Percentiles rank a stretch among this genome's conserved stretches.
phyloP scores from a whole-genome alignment of 2,888 invertebrate species.

The Aplocera efformata region DNA sequence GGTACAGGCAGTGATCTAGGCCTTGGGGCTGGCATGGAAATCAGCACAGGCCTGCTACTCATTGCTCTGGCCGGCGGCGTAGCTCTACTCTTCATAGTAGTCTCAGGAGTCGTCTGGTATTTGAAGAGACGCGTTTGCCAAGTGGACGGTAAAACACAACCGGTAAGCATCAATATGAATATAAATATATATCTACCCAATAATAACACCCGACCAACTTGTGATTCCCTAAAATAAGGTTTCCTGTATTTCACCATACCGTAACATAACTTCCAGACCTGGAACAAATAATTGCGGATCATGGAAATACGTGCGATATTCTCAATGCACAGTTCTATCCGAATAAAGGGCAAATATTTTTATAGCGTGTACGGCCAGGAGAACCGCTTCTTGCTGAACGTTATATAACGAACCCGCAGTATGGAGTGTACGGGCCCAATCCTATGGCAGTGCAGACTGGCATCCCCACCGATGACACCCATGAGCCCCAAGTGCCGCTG shows the following conservation, averaged over 20 bases:
- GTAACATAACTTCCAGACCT: no score
- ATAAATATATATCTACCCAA: no score
- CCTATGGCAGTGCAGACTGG: constrained; percentile 39
- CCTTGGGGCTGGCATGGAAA: constrained; percentile 40
- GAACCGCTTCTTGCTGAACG: constrained; percentile 86
- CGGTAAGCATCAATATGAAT: constrained; percentile 44
- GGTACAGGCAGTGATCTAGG: constrained; percentile 38
- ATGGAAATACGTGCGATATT: constrained; percentile 8
- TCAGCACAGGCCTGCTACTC: constrained; percentile 43
- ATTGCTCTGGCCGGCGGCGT: constrained; percentile 52
- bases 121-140: constrained; percentile 57
- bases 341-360: constrained; percentile 29
- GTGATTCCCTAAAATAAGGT: no score
- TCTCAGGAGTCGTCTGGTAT: constrained; percentile 48
- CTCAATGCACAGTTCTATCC: constrained; percentile 30
- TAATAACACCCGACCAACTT: no score
- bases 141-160: constrained; percentile 66
- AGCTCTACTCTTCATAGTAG: constrained; percentile 48
- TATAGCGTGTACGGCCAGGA: constrained; percentile 76
- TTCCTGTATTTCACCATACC: no score
- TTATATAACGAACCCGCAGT: constrained; percentile 89
- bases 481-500: constrained; percentile 77
- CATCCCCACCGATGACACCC: constrained; percentile 45
- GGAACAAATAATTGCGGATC: no score
- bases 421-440: constrained; percentile 76